Evolutionary conservation across 1,140 invertebrate genomes (phyloP).

Genomic region (Leptopilina clavipes): DNA sequence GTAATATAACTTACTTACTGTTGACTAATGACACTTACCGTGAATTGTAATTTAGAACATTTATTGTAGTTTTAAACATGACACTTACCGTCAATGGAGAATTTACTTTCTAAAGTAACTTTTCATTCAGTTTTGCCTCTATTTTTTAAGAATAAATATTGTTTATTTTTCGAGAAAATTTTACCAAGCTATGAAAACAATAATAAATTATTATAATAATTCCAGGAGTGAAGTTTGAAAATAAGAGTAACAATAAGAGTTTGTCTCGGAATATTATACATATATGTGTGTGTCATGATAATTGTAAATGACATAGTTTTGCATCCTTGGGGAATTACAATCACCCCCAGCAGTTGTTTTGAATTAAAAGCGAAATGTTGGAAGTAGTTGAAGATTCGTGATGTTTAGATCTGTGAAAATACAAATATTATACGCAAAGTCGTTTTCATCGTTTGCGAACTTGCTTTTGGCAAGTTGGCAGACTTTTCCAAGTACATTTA

Average conservation of each 20-base stretch:
- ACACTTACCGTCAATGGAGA: too few relatives aligned
- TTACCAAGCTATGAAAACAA: too few relatives aligned
- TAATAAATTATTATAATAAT: background rate
- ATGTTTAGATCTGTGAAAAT: slow-evolving; percentile 14
- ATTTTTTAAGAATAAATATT: too few relatives aligned
- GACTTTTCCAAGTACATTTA: slow-evolving; percentile 27
- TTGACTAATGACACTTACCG: too few relatives aligned
- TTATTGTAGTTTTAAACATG: too few relatives aligned
- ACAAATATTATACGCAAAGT: background rate
- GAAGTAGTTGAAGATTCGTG: background rate
- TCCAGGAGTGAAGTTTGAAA: background rate
- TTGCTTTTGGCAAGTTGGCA: slow-evolving; percentile 7
- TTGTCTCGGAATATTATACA: too few relatives aligned
- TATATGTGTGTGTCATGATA: background rate
- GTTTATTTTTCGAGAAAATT: too few relatives aligned
- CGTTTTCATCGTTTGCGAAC: background rate
- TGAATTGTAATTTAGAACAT: too few relatives aligned
- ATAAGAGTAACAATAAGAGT: background rate
- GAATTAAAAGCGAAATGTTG: background rate
- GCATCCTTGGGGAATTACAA: background rate
- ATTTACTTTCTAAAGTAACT: too few relatives aligned
- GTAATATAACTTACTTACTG: too few relatives aligned
- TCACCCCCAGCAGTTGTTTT: background rate
- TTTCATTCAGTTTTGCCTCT: too few relatives aligned
- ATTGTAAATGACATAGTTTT: background rate